These are phyloP conservation scores for Sterna hirundo DNA, from an alignment of 2,113 vertebrate species.

Conservation along the genomic window DNA sequence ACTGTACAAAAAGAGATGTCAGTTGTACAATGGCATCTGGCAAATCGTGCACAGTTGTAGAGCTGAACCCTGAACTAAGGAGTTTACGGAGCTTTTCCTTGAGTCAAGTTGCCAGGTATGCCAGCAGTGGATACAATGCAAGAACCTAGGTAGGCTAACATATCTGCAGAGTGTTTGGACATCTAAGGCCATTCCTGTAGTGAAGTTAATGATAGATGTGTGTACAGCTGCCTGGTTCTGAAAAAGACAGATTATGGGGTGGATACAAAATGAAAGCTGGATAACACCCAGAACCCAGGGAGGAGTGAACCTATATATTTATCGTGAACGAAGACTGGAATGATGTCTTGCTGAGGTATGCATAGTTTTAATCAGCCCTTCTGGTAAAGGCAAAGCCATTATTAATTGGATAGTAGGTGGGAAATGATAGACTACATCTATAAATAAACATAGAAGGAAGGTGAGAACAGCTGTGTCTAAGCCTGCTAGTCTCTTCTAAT, in stretches of 20 bases:
- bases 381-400: constrained; percentile 4
- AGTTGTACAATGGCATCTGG: background rate
- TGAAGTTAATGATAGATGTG: background rate
- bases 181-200: background rate
- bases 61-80: background rate
- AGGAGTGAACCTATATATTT: background rate
- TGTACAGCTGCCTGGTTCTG: background rate
- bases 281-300: background rate
- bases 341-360: background rate
- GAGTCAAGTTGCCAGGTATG: background rate
- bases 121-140: background rate
- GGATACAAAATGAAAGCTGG: background rate
- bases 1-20: background rate
- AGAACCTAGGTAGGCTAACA: background rate
- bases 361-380: background rate
- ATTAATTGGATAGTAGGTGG: constrained; percentile 34
- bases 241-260: background rate
- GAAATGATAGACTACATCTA: constrained; percentile 36
- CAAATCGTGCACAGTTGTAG: fast-evolving
- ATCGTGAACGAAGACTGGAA: background rate
- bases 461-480: constrained; percentile 8
- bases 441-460: constrained; percentile 32
- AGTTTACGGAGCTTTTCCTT: background rate
- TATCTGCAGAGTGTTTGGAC: background rate
- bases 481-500: constrained; percentile 11